Evolutionary conservation across 2,797 vertebrate genomes (phyloP).

Genomic region (Pseudopleuronectes americanus): DNA sequence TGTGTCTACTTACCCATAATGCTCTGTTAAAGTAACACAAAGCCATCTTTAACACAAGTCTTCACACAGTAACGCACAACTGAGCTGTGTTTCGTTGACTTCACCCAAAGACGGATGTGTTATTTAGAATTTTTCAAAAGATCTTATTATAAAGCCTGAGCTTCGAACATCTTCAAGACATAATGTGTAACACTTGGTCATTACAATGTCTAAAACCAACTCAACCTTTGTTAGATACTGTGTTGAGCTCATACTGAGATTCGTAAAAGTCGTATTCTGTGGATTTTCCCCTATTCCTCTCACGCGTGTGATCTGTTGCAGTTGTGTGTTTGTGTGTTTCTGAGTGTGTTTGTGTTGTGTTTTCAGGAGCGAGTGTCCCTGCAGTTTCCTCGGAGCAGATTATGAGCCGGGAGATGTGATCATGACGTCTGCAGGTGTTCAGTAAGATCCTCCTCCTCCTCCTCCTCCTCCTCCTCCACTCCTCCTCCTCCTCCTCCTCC

Average conservation of each 20-base stretch:
- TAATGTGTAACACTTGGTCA: too few relatives aligned
- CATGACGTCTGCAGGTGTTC: slow-evolving; percentile 92
- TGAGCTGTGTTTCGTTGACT: slow-evolving; percentile 3
- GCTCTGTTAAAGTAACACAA: slow-evolving; percentile 35
- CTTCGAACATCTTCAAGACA: too few relatives aligned
- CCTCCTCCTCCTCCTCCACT: neutral
- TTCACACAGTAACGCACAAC: slow-evolving; percentile 17
- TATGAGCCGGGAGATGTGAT: slow-evolving; percentile 92
- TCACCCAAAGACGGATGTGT: neutral
- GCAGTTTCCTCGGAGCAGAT: slow-evolving; percentile 91
- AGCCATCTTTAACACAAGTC: slow-evolving; percentile 30
- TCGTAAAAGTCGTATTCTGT: too few relatives aligned
- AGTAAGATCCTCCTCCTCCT: slow-evolving; percentile 85
- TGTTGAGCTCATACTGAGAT: too few relatives aligned
- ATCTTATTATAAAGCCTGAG: too few relatives aligned
- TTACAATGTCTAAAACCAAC: too few relatives aligned
- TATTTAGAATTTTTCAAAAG: too few relatives aligned
- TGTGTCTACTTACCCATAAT: slow-evolving; percentile 33
- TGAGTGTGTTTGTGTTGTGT: slow-evolving; percentile 2
- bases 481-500: neutral
- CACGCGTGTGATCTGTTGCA: neutral
- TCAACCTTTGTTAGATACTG: too few relatives aligned
- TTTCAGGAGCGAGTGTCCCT: slow-evolving; percentile 91
- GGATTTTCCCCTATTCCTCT: too few relatives aligned
- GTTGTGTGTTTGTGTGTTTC: neutral